Conservation (phyloP, 2,113 vertebrate species). For the Hoplias malabaricus region DNA sequence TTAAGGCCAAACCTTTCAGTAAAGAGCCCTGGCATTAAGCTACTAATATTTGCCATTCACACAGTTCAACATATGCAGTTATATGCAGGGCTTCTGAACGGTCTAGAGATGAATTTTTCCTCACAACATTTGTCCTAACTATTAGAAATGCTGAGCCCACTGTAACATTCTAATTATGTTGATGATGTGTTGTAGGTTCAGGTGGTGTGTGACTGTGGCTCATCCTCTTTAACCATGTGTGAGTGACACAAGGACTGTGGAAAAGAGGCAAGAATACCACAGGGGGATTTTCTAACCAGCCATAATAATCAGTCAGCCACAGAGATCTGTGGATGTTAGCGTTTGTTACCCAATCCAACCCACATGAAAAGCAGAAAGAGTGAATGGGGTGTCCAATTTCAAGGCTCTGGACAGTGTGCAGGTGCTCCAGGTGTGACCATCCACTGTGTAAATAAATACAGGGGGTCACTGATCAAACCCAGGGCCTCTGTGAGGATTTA, state of each 20-base stretch:
- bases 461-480: slow-evolving; percentile 17
- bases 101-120: no score
- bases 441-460: slow-evolving; percentile 28
- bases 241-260: not conserved
- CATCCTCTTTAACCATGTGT: not conserved
- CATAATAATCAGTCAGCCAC: slow-evolving; percentile 34
- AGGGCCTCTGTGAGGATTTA: not conserved
- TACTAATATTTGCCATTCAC: no score
- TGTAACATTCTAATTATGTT: no score
- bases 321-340: slow-evolving; percentile 36
- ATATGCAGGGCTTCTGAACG: no score
- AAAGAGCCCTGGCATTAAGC: no score
- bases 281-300: slow-evolving; percentile 39
- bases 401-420: slow-evolving; percentile 38
- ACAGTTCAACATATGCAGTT: no score
- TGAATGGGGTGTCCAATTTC: slow-evolving; percentile 47
- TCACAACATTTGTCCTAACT: no score
- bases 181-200: no score
- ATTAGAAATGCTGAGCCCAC: no score
- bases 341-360: slow-evolving; percentile 20
- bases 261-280: slow-evolving; percentile 10
- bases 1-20: no score
- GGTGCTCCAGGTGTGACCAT: slow-evolving; percentile 49
- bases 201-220: slow-evolving; percentile 9
- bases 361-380: slow-evolving; percentile 51